Percentiles rank a stretch among this genome's conserved stretches.
Evolutionary conservation across 35 echinoderm and acorn worm genomes (phyloP).

Genomic region (Apostichopus japonicus): DNA sequence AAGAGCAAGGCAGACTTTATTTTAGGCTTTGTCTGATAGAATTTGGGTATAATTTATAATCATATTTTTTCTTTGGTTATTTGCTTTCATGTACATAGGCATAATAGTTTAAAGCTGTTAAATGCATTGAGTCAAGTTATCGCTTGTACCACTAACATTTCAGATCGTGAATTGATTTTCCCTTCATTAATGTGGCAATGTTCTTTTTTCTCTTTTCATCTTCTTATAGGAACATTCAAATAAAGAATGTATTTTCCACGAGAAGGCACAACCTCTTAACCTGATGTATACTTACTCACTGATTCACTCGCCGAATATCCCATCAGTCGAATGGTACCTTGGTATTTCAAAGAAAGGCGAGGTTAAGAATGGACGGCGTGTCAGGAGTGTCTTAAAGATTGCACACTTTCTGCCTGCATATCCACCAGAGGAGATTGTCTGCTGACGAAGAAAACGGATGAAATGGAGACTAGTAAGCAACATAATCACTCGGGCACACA

Average conservation of each 20-base stretch:
- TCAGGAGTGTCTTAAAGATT: background rate
- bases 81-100: background rate
- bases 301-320: background rate
- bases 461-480: too few species aligned
- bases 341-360: background rate
- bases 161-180: background rate
- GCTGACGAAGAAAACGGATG: background rate
- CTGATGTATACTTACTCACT: conserved; percentile 33
- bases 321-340: background rate
- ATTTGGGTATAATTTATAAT: too few species aligned
- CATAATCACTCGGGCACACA: too few species aligned
- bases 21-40: too few species aligned
- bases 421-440: background rate
- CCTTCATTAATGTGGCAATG: background rate
- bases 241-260: conserved; percentile 7
- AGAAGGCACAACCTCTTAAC: background rate
- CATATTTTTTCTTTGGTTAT: background rate
- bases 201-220: background rate
- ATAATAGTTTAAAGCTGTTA: background rate
- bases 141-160: background rate
- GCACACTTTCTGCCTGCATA: conserved; percentile 2
- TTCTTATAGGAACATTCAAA: background rate
- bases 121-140: background rate
- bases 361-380: conserved; percentile 12
- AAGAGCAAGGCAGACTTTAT: too few species aligned